A percentile compares a stretch with the other conserved stretches of the same genome.
phyloP scores from a whole-genome alignment of 2,888 invertebrate species.

The Nezara viridula region DNA sequence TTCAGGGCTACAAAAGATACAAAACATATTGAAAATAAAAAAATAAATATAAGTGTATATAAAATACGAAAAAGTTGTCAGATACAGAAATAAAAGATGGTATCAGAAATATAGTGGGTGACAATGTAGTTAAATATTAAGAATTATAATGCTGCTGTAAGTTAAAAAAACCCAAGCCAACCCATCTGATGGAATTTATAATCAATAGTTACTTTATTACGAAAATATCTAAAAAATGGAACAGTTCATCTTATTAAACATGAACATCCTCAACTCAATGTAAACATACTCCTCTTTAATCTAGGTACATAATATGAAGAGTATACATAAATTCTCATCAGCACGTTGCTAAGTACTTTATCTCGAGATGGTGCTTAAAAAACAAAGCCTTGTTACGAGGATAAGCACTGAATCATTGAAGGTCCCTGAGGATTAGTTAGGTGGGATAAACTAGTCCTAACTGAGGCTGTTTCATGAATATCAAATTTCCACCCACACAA shows the following conservation, averaged over 20 bases:
- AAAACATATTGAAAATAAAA: too few species aligned
- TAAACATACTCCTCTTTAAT: background rate
- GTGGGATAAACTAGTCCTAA: constrained; percentile 30
- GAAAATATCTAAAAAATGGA: too few species aligned
- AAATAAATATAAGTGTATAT: too few species aligned
- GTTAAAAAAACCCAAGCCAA: too few species aligned
- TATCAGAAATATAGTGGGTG: too few species aligned
- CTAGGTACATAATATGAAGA: background rate
- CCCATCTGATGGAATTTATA: too few species aligned
- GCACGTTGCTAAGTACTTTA: background rate
- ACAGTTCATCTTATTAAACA: background rate
- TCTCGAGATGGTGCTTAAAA: constrained; percentile 25
- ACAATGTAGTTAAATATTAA: too few species aligned
- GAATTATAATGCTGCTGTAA: too few species aligned
- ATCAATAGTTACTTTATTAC: too few species aligned
- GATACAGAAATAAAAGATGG: too few species aligned
- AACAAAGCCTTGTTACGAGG: constrained; percentile 31
- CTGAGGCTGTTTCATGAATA: constrained; percentile 9
- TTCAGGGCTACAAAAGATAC: too few species aligned
- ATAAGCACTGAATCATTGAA: constrained; percentile 37
- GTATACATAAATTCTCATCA: constrained; percentile 25
- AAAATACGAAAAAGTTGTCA: too few species aligned
- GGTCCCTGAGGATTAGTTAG: constrained; percentile 26
- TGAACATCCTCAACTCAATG: background rate
- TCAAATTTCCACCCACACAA: constrained; percentile 30